Evolutionary conservation across 2,888 invertebrate species (phyloP).

Genomic region (Lithophane ornitopus): DNA sequence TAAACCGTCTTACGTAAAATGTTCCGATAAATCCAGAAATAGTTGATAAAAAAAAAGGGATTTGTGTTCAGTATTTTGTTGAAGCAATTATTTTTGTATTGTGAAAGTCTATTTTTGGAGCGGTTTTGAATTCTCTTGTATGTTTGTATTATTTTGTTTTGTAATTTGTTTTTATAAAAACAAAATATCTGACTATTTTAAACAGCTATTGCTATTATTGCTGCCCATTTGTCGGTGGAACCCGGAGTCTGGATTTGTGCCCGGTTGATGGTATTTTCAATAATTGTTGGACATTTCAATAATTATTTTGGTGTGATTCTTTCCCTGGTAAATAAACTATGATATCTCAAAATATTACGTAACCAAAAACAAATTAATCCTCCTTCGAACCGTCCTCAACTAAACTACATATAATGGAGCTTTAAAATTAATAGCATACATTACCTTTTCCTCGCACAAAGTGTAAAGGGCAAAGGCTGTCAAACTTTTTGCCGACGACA

Average conservation of each 20-base stretch:
- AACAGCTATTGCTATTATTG: not conserved
- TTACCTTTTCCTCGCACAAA: conserved; percentile 22
- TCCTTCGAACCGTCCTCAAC: not conserved
- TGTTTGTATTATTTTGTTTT: not conserved
- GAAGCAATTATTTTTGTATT: not conserved
- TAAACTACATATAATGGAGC: not conserved
- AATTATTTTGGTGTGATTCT: not conserved
- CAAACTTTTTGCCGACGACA: conserved; percentile 45
- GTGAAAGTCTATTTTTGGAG: not conserved
- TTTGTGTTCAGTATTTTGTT: not conserved
- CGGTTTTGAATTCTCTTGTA: not conserved
- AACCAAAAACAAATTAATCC: not conserved
- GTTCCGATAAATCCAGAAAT: conserved; percentile 6
- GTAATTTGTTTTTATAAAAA: not conserved
- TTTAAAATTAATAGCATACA: conserved; percentile 5
- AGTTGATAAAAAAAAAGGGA: not conserved
- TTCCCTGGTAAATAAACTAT: not conserved
- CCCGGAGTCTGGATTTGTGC: not conserved
- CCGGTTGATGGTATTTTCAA: no score
- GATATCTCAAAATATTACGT: not conserved
- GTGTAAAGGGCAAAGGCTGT: conserved; percentile 43
- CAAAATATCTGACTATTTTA: not conserved
- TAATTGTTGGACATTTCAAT: not conserved
- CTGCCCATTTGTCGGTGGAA: not conserved
- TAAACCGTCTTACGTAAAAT: conserved; percentile 8